Conservation (phyloP, 1,140 invertebrate genomes). For the Ips typographus region DNA sequence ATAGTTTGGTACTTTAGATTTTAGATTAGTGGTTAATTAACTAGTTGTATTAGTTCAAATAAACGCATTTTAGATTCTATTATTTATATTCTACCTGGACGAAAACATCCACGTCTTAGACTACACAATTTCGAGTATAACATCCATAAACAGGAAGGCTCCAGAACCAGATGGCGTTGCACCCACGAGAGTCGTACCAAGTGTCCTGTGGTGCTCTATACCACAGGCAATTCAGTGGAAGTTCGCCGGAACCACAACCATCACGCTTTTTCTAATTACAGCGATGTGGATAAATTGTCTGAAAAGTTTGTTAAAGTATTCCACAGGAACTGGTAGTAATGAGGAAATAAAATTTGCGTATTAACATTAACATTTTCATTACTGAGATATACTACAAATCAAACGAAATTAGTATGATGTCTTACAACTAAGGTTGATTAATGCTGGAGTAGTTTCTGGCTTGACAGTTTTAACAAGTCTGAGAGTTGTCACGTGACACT, state of each 20-base stretch:
- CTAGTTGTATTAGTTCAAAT: too few species aligned
- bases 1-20: too few species aligned
- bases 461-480: too few species aligned
- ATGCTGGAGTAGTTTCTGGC: too few species aligned
- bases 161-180: conserved; percentile 41
- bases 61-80: conserved; percentile 27
- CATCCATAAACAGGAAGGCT: conserved; percentile 31
- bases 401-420: too few species aligned
- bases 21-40: too few species aligned
- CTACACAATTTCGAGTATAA: conserved; percentile 36
- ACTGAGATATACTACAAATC: background rate
- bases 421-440: too few species aligned
- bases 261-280: conserved; percentile 8
- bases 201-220: conserved; percentile 34
- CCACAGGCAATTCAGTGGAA: conserved; percentile 31
- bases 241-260: conserved; percentile 38
- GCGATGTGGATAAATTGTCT: background rate
- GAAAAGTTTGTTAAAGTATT: conserved; percentile 4
- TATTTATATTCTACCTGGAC: conserved; percentile 38
- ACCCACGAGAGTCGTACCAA: conserved; percentile 33
- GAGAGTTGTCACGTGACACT: too few species aligned
- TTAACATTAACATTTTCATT: background rate
- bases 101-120: conserved; percentile 40
- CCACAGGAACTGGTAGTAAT: background rate
- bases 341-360: background rate